Conservation (phyloP, 2,113 vertebrate species). For the Leptobrachium leishanense region DNA sequence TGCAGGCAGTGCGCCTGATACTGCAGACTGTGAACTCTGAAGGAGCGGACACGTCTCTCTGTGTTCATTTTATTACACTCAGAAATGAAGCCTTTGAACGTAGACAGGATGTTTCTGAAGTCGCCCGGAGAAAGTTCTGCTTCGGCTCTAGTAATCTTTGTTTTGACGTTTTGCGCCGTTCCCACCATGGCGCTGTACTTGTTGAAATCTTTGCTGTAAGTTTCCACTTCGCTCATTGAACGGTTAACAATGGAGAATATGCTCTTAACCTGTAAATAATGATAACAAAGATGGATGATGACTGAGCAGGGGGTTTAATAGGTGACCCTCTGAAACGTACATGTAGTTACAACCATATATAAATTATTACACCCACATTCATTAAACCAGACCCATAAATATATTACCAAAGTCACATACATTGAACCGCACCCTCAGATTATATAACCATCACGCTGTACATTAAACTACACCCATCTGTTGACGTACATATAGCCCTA, state of each 20-base stretch:
- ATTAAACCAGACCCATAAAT: not conserved
- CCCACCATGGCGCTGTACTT: conserved; percentile 55
- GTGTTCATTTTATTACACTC: conserved; percentile 50
- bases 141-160: conserved; percentile 39
- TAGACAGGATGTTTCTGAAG: conserved; percentile 54
- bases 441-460: no score
- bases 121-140: conserved; percentile 48
- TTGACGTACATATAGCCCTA: no score
- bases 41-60: conserved; percentile 52
- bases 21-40: conserved; percentile 52
- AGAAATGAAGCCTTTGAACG: conserved; percentile 48
- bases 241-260: conserved; percentile 52
- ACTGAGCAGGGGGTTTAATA: no score
- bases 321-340: no score
- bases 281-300: not conserved
- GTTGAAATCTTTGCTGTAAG: conserved; percentile 51
- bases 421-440: no score
- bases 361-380: no score
- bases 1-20: conserved; percentile 61
- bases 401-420: no score
- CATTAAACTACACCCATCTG: no score
- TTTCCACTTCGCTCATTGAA: conserved; percentile 49
- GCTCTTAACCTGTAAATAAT: conserved; percentile 47
- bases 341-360: no score
- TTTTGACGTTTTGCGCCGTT: conserved; percentile 51